phyloP scores from a whole-genome alignment of 30 jellyfish, hydroid and myxozoan genomes.

The Morbakka virulenta region DNA sequence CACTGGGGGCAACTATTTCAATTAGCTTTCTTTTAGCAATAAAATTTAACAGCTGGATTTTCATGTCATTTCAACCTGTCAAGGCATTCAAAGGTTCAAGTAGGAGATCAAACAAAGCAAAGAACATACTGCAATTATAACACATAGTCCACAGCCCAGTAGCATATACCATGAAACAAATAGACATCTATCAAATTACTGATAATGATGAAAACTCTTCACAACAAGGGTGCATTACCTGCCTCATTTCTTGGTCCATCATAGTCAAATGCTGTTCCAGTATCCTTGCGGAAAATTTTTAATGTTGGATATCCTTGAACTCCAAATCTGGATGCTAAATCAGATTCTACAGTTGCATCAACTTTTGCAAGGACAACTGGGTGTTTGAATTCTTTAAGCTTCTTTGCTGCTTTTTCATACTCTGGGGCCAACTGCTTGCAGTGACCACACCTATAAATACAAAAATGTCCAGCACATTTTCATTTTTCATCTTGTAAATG shows the following conservation, averaged over 20 bases:
- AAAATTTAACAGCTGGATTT: too few relatives aligned
- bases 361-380: slow-evolving; percentile 97
- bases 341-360: slow-evolving; percentile 90
- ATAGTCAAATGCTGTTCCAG: slow-evolving; percentile 80
- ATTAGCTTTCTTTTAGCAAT: too few relatives aligned
- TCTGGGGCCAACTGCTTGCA: slow-evolving; percentile 95
- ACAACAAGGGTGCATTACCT: slow-evolving; percentile 67
- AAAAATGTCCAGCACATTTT: not conserved
- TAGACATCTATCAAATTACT: too few relatives aligned
- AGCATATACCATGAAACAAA: too few relatives aligned
- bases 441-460: slow-evolving; percentile 92
- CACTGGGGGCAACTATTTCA: too few relatives aligned
- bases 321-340: slow-evolving; percentile 68
- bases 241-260: slow-evolving; percentile 95
- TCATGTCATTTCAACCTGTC: too few relatives aligned
- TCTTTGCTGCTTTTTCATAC: slow-evolving; percentile 88
- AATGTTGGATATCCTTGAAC: slow-evolving; percentile 97
- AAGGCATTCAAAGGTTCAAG: too few relatives aligned
- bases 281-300: slow-evolving; percentile 73
- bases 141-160: too few relatives aligned
- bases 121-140: too few relatives aligned
- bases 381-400: slow-evolving; percentile 70
- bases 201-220: too few relatives aligned
- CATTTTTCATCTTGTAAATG: too few relatives aligned
- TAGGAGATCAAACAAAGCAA: too few relatives aligned